phyloP scores from a whole-genome alignment of 1,140 invertebrate genomes.

The Eciton burchellii region DNA sequence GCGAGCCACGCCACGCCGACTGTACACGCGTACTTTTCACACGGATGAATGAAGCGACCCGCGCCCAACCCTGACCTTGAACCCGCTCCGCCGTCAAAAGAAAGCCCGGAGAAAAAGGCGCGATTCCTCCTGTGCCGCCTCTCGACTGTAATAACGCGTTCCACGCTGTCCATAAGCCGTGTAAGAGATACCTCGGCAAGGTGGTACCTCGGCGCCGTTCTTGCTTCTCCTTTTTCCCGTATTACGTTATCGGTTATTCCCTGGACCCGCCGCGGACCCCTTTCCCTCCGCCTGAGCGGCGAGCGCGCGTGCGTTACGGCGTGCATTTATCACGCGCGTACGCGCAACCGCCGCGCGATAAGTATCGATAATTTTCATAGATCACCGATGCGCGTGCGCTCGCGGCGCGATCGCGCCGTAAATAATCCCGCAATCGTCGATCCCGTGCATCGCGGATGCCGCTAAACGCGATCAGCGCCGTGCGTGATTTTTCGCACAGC shows the following conservation, averaged over 20 bases:
- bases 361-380: conserved; percentile 66
- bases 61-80: conserved; percentile 80
- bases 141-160: conserved; percentile 77
- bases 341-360: conserved; percentile 54
- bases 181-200: conserved; percentile 67
- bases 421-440: conserved; percentile 47
- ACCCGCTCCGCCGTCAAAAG: conserved; percentile 67
- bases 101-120: conserved; percentile 54
- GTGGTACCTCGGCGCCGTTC: conserved; percentile 40
- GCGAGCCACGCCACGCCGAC: conserved; percentile 13
- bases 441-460: conserved; percentile 22
- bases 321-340: conserved; percentile 60
- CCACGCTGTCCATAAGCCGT: conserved; percentile 68
- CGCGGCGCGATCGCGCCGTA: neutral
- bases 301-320: conserved; percentile 2
- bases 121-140: conserved; percentile 64
- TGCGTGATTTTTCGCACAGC: neutral
- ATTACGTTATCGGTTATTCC: conserved; percentile 72
- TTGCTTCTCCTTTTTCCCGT: conserved; percentile 70
- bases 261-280: neutral
- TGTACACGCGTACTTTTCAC: conserved; percentile 75
- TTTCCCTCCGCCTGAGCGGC: neutral
- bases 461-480: conserved; percentile 2
- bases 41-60: conserved; percentile 81
- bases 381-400: conserved; percentile 41